These are phyloP conservation scores for Saccopteryx leptura DNA, from an alignment of 2,113 vertebrate genomes.

Conservation along the genomic window DNA sequence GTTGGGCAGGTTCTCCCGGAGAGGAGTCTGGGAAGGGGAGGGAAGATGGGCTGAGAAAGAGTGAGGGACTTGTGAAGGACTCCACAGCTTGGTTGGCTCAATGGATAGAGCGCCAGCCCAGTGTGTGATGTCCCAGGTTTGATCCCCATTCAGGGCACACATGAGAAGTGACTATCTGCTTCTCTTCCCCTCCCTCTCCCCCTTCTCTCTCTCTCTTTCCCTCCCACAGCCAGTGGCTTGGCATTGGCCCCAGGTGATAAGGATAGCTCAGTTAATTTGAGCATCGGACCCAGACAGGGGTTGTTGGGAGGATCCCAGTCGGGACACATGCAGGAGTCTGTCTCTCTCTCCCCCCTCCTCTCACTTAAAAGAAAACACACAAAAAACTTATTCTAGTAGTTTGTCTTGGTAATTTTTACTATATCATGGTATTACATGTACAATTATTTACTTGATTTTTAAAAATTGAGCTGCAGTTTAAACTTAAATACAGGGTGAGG, in stretches of 20 bases:
- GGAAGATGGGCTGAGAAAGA: background rate
- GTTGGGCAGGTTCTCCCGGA: background rate
- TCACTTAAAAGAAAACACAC: background rate
- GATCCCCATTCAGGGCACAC: too few relatives aligned
- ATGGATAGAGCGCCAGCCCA: too few relatives aligned
- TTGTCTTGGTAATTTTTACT: background rate
- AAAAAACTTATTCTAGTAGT: background rate
- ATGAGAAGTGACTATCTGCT: too few relatives aligned
- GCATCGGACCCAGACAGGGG: too few relatives aligned
- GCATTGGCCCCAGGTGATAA: too few relatives aligned
- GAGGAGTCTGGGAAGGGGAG: background rate
- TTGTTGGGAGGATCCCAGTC: too few relatives aligned
- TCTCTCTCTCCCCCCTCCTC: background rate
- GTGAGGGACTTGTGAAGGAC: background rate
- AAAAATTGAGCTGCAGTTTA: constrained; percentile 22
- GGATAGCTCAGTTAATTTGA: too few relatives aligned
- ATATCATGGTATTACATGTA: background rate
- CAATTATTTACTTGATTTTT: background rate
- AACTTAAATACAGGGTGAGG: background rate
- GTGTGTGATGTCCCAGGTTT: too few relatives aligned
- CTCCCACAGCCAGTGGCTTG: too few relatives aligned
- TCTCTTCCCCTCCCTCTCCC: too few relatives aligned
- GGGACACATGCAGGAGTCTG: background rate
- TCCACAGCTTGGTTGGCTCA: background rate
- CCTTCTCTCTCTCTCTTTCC: too few relatives aligned